Base-by-base conservation (phyloP, 2,113 vertebrate genomes). In the Zapornia atra region DNA sequence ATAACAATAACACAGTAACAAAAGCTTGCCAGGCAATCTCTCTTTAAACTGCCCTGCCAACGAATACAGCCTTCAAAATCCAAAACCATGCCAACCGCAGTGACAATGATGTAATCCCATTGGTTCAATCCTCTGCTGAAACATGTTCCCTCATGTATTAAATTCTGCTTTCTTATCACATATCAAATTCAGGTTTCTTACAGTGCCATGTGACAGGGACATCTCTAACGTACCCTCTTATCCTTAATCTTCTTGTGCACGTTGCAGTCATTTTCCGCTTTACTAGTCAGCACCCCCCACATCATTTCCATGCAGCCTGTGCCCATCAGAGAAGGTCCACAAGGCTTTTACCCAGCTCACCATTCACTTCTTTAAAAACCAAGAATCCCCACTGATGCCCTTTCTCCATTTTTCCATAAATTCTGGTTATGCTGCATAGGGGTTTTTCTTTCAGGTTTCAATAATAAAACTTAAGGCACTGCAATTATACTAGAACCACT, bases 271-370 rank as follows among this genome's bases (percentile, higher is more conserved):
- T 16, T 24, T 36, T 5, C 60, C 19, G 14, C 15, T 6, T 6
- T 34, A 5, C 21, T 6, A 25, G 12, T 7, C 72, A 68, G 59
- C 24, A 18, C 15, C n/a, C 46, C 28, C 59, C 17, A 12, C 1
- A 0, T 3, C 11, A 60, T 8, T 19, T 40, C 77, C 59, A 36
- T 2, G 5, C 4, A 56, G 15, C 2, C 64, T 40, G 21, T 10
- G 14, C 14, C 28, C 0, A 0, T 13, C 2, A 1, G 40, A 56
- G 28, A 15, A 50, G 0, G 5, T 25, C 68, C 59, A 42, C 7
- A 48, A 63, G 61, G 46, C 21, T 88, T 44, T 36, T 12, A 12
- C 18, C 9, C 33, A 70, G 28, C 59, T 2, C 65, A 11, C 25
- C 18, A 14, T 9, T 12, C 3, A 3, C 12, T 26, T 2, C 26